Evolutionary conservation across 2,113 vertebrate species (phyloP), one percentile per base, ranked within the genome.

Genomic region (Coturnix japonica): DNA sequence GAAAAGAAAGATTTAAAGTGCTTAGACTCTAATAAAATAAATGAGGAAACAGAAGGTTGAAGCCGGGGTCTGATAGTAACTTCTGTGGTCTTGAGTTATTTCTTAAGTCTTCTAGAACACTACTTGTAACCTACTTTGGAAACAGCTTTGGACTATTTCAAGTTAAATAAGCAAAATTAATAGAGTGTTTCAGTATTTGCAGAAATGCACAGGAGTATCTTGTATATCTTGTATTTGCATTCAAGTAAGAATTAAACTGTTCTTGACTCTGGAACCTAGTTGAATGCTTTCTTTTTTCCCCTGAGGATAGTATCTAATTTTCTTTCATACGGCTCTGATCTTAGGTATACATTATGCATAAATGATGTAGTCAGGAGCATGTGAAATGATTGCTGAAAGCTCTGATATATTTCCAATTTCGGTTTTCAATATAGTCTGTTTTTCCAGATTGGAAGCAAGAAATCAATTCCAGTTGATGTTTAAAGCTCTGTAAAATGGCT

Each of bases 1-100:
- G 5, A 43, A 43, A 43, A 16, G 2, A 2, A 53, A 69, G 53
- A 44, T 81, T 67, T 66, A 39, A 46, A 1, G 0, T 79, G 35
- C 54, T 13, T 18, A 66, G 7, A 76, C 26, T 66, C 33, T 74
- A 44, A 60, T 56, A 80, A 93, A 81, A 57, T 53, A 75, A 72
- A 76, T 35, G 14, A 76, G 59, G 63, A 76, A 91, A 56, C 56
- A 70, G 33, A 72, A 72, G 6, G 15, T 70, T 87, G 65, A 53
- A 7, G 56, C 37, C 61, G 33, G 9, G 13, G 33, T 79, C 44
- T 87, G 64, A 35, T 14, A 71, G 5, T 82, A 85, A 56, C 17
- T 91, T 82, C 13, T 65, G 1, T 89, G 35, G 31, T 93, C 87
- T 83, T 85, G n/a, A 20, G 82, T 93, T 93, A 67, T 69, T 92